A percentile compares a stretch with the other conserved stretches of the same genome.
phyloP scores from a whole-genome alignment of 1,140 invertebrate genomes.

The Bombyx mandarina region DNA sequence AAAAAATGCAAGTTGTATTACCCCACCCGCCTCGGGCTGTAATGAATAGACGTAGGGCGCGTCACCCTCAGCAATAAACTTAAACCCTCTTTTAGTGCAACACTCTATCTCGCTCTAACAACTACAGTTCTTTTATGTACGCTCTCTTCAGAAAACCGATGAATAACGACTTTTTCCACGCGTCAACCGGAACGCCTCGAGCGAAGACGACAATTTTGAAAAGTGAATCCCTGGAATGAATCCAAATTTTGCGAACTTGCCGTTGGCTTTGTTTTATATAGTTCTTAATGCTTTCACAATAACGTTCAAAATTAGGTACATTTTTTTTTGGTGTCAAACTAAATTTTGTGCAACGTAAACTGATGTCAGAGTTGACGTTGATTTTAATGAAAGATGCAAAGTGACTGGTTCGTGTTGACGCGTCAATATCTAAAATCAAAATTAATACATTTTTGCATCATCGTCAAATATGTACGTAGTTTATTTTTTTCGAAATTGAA shows the following conservation, averaged over 20 bases:
- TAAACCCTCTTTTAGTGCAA: slow-evolving; percentile 43
- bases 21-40: slow-evolving; percentile 44
- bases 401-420: too few species aligned
- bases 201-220: slow-evolving; percentile 35
- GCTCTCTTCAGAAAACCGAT: slow-evolving; percentile 42
- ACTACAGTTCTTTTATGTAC: slow-evolving; percentile 1
- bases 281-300: too few species aligned
- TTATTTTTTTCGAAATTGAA: too few species aligned
- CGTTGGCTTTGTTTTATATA: background rate
- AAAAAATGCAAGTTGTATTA: slow-evolving; percentile 40
- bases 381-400: too few species aligned
- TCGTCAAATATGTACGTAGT: too few species aligned
- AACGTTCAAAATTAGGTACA: too few species aligned
- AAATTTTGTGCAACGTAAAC: too few species aligned
- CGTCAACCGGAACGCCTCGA: slow-evolving; percentile 24
- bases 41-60: slow-evolving; percentile 46
- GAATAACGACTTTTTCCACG: slow-evolving; percentile 25
- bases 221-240: slow-evolving; percentile 39
- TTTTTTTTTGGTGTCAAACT: too few species aligned
- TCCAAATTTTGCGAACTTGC: background rate
- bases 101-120: slow-evolving; percentile 27
- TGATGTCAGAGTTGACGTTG: too few species aligned
- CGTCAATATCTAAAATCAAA: too few species aligned
- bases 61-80: slow-evolving; percentile 57
- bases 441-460: too few species aligned